A percentile compares a stretch with the other conserved stretches of the same genome.
Evolutionary conservation across 2,888 invertebrate species (phyloP).

Genomic region (Diplolepis rosae): DNA sequence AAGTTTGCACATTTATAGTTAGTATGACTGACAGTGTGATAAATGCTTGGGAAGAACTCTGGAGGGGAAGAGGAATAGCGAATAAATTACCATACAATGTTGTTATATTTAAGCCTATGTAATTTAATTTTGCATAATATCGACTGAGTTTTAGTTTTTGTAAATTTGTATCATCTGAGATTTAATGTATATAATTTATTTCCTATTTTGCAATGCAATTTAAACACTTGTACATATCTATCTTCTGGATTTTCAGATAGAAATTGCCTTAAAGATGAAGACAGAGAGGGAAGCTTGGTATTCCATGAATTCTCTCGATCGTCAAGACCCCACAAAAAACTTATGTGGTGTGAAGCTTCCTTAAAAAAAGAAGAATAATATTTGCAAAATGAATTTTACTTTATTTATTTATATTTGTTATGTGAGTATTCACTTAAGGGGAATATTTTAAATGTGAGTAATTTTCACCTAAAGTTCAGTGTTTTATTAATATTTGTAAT

Average conservation of each 20-base stretch:
- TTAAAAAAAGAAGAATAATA: constrained; percentile 69
- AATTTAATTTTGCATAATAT: constrained; percentile 18
- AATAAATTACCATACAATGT: constrained; percentile 58
- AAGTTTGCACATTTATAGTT: constrained; percentile 60
- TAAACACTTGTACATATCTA: constrained; percentile 75
- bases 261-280: constrained; percentile 71
- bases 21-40: constrained; percentile 58
- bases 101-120: constrained; percentile 60
- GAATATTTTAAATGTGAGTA: constrained; percentile 41
- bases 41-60: constrained; percentile 62
- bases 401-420: not conserved
- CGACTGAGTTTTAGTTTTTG: not conserved
- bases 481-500: constrained; percentile 30
- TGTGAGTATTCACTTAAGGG: constrained; percentile 50
- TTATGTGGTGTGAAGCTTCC: constrained; percentile 90
- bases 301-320: constrained; percentile 77
- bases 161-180: not conserved
- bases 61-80: constrained; percentile 58
- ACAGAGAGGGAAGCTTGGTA: constrained; percentile 75
- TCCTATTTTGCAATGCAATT: constrained; percentile 83
- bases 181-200: constrained; percentile 81
- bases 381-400: not conserved
- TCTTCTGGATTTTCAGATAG: constrained; percentile 69
- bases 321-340: constrained; percentile 87
- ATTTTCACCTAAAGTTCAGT: too few relatives aligned